Evolutionary conservation across 2,113 vertebrate species (phyloP), one percentile per base, ranked within the genome.

Genomic region (Cranoglanis bouderius): DNA sequence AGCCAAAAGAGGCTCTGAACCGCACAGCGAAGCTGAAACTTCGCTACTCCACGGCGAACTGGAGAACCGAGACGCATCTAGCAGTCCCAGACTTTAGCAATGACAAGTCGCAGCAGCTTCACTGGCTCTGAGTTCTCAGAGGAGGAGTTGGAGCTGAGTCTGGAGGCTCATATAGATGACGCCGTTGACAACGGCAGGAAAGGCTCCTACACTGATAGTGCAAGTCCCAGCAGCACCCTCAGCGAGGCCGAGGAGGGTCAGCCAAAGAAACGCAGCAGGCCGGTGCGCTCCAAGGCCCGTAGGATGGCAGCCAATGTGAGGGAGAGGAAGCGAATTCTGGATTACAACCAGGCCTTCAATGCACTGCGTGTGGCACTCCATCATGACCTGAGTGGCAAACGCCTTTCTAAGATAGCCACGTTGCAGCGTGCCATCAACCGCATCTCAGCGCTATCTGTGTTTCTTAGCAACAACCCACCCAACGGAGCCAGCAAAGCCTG

Each of bases 341-440:
- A 99, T 92, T 99, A 99, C 95, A 99, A 99, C 92, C 97, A 98
- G 92, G 98, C 98, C 1, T 99, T 99, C 92, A 99, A 99, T 6
- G 97, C 97, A 16, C 96, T 99, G 78, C 96, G 98, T 0, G 90
- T 97, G 55, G 95, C 97, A 10, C 95, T 99, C 86, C 97, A 95
- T 80, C 98, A 99, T 1, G 98, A 99, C 94, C 96, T 98, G 8
- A 96, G 95, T 0, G 98, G 98, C 89, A 99, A 99, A 93, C 93
- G 98, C 6, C 96, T 99, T n/a, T 99, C 98, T 32, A 99, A 99
- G 95, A 99, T 99, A 2, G 97, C 98, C 9, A 99, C 98, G 0
- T 94, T 99, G 40, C 97, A 97, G 90, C 92, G 97, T 53, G 98
- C 98, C 93, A 99, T 99, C 94, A 96, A 96, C 92, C 97, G 96